These are phyloP conservation scores for Entomobrya proxima DNA, from an alignment of 2,888 invertebrate genomes.

Conservation along the genomic window DNA sequence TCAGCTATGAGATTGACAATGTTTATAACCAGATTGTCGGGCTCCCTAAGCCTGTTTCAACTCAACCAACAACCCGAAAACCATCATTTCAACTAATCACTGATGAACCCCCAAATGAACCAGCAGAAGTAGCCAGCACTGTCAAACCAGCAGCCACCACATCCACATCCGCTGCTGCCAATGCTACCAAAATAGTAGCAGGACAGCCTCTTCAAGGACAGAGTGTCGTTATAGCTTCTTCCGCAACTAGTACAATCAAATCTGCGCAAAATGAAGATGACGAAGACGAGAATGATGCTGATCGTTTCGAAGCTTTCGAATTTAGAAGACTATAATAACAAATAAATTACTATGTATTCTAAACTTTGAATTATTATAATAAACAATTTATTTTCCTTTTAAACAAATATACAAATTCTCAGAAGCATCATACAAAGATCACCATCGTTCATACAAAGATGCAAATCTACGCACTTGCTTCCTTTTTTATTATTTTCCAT, in stretches of 20 bases:
- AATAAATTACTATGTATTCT: not conserved
- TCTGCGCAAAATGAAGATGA: constrained; percentile 57
- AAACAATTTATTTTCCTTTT: no score
- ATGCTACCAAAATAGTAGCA: not conserved
- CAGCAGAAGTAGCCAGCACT: not conserved
- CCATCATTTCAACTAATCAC: no score
- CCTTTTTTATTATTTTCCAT: no score
- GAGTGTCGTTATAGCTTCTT: not conserved
- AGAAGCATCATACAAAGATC: no score
- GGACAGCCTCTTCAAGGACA: not conserved
- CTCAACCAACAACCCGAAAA: not conserved
- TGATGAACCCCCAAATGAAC: no score
- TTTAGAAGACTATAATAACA: not conserved
- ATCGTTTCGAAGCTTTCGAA: not conserved
- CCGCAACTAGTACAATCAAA: not conserved
- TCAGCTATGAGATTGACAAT: constrained; percentile 52
- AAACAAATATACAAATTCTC: no score
- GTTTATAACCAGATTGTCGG: constrained; percentile 69
- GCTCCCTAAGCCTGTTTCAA: constrained; percentile 51
- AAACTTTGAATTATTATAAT: no score
- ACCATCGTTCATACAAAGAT: no score
- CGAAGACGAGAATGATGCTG: constrained; percentile 36
- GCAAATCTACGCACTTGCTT: no score
- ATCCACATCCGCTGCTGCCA: not conserved
- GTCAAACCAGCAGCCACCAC: not conserved